These are phyloP conservation scores for Saguinus imperator DNA, from an alignment of 2,113 vertebrate species.

Conservation along the genomic window DNA sequence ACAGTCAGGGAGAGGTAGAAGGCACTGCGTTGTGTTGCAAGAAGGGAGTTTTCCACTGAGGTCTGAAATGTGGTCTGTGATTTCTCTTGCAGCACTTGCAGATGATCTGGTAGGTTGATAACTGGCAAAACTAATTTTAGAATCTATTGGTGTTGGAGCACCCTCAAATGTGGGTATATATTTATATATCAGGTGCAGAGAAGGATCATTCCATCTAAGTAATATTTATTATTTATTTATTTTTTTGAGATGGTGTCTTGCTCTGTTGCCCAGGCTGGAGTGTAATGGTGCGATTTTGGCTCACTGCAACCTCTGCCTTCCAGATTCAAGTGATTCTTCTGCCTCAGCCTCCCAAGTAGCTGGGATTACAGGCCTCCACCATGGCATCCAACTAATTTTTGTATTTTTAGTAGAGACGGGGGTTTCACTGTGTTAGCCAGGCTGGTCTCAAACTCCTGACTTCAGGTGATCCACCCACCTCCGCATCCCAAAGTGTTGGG, in stretches of 20 bases:
- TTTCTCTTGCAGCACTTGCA: slow-evolving; percentile 24
- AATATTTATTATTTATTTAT: not conserved
- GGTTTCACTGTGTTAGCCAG: too few relatives aligned
- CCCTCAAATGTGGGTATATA: not conserved
- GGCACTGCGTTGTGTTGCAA: not conserved
- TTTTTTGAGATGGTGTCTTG: not conserved
- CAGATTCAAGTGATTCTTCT: too few relatives aligned
- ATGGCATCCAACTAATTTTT: too few relatives aligned
- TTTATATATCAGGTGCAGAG: not conserved
- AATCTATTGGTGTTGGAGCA: not conserved
- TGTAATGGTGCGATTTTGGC: too few relatives aligned
- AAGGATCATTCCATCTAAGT: slow-evolving; percentile 13
- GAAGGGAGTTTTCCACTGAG: not conserved
- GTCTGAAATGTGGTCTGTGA: not conserved
- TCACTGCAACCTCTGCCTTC: too few relatives aligned
- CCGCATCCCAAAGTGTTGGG: too few relatives aligned
- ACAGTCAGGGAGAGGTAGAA: not conserved
- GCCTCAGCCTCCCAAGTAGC: too few relatives aligned
- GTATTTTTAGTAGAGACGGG: too few relatives aligned
- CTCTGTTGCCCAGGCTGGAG: not conserved
- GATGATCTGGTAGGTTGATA: slow-evolving; percentile 19
- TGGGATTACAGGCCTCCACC: too few relatives aligned
- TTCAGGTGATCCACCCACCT: too few relatives aligned
- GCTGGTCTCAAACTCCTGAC: too few relatives aligned
- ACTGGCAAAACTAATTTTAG: slow-evolving; percentile 17